phyloP scores from a whole-genome alignment of 2,888 invertebrate species.

The Calameuta idolon region DNA sequence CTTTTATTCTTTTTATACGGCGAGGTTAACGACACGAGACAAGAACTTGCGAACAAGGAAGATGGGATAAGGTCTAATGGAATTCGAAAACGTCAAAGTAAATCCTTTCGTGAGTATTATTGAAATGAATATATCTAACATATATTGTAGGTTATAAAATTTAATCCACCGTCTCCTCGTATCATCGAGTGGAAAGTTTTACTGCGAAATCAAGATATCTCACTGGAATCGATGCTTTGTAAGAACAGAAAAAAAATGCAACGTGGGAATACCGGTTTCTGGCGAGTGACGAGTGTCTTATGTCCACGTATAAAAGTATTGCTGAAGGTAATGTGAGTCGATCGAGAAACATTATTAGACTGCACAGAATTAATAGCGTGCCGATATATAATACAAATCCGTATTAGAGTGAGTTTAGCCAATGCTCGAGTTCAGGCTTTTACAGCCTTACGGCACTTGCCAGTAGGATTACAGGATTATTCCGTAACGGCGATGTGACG shows the following conservation, averaged over 20 bases:
- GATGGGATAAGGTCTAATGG: not conserved
- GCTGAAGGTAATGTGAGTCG: not conserved
- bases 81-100: not conserved
- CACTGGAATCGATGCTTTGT: not conserved
- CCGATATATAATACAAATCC: not conserved
- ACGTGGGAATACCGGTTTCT: not conserved
- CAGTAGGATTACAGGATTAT: not conserved
- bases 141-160: not conserved
- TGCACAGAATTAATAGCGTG: not conserved
- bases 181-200: not conserved
- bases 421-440: not conserved
- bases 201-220: not conserved
- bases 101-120: not conserved
- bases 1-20: not conserved
- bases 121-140: not conserved
- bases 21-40: not conserved
- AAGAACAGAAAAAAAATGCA: not conserved
- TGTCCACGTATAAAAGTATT: not conserved
- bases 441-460: not conserved
- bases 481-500: not conserved
- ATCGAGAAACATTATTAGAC: not conserved
- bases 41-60: not conserved
- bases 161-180: not conserved
- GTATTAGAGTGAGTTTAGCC: not conserved
- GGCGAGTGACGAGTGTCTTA: not conserved